phyloP scores from a whole-genome alignment of 2,888 invertebrate species.

The Aricia artaxerxes region DNA sequence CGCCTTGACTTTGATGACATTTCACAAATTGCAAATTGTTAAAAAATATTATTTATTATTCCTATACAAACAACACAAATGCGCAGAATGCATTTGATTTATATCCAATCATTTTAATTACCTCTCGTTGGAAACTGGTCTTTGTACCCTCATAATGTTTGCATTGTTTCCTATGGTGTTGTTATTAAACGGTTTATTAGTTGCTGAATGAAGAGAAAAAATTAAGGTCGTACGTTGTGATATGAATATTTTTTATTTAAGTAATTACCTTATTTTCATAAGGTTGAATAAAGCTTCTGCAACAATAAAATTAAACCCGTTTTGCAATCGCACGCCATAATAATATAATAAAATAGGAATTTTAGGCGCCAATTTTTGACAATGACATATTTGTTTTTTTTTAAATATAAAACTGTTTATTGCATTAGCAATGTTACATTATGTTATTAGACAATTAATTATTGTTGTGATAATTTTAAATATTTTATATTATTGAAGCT shows the following conservation, averaged over 20 bases:
- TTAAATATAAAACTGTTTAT: neutral
- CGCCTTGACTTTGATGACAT: no score
- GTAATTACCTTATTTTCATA: no score
- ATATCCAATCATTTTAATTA: constrained; percentile 14
- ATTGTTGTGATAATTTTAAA: constrained; percentile 5
- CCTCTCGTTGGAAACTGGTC: neutral
- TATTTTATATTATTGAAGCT: neutral
- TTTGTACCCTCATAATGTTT: constrained; percentile 5
- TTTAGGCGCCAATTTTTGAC: neutral
- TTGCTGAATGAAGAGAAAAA: neutral
- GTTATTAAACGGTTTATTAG: neutral
- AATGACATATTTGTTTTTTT: neutral
- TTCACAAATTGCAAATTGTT: neutral
- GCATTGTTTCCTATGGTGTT: neutral
- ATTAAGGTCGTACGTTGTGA: neutral
- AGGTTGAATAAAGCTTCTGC: no score
- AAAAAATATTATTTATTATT: neutral
- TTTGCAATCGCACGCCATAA: no score
- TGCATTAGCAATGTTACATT: neutral
- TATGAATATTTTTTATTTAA: no score
- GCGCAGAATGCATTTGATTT: constrained; percentile 19
- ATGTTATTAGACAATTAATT: neutral
- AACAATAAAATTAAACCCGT: no score
- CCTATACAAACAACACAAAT: neutral
- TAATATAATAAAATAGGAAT: neutral